These are phyloP conservation scores for Cinclus cinclus DNA, from an alignment of 2,113 vertebrate genomes.

Conservation along the genomic window DNA sequence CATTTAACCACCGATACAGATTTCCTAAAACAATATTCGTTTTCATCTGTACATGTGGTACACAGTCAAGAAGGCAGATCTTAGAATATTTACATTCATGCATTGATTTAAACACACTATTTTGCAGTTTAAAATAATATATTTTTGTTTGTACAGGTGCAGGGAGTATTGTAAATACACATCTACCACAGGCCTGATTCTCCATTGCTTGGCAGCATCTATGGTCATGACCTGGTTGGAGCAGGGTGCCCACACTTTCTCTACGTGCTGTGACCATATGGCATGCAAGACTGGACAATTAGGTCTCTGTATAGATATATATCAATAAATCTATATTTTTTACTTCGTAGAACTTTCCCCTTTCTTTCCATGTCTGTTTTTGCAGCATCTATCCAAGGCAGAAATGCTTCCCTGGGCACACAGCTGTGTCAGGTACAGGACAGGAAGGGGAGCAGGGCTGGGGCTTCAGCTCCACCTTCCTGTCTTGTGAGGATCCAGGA, in stretches of 20 bases:
- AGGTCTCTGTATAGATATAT: slow-evolving; percentile 63
- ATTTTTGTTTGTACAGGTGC: slow-evolving; percentile 74
- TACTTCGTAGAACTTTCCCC: slow-evolving; percentile 9
- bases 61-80: slow-evolving; percentile 86
- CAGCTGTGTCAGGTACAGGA: background rate
- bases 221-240: slow-evolving; percentile 50
- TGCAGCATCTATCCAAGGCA: slow-evolving; percentile 58
- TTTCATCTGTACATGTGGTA: slow-evolving; percentile 79
- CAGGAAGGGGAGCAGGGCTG: background rate
- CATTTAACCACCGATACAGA: slow-evolving; percentile 73
- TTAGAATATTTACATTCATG: slow-evolving; percentile 92
- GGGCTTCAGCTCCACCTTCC: background rate
- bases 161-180: slow-evolving; percentile 77
- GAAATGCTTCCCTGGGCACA: background rate
- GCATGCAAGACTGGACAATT: slow-evolving; percentile 54
- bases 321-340: slow-evolving; percentile 56
- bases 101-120: slow-evolving; percentile 78
- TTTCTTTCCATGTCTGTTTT: slow-evolving; percentile 72
- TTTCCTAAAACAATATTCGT: slow-evolving; percentile 75
- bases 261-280: slow-evolving; percentile 36
- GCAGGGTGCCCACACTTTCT: slow-evolving; percentile 3
- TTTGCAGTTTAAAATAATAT: slow-evolving; percentile 71
- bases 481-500: background rate
- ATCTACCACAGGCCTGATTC: slow-evolving; percentile 67
- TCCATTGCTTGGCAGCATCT: slow-evolving; percentile 71